Percentiles rank a stretch among this genome's conserved stretches.
Evolutionary conservation across 2,113 vertebrate species (phyloP).

Genomic region (Mesocricetus auratus): DNA sequence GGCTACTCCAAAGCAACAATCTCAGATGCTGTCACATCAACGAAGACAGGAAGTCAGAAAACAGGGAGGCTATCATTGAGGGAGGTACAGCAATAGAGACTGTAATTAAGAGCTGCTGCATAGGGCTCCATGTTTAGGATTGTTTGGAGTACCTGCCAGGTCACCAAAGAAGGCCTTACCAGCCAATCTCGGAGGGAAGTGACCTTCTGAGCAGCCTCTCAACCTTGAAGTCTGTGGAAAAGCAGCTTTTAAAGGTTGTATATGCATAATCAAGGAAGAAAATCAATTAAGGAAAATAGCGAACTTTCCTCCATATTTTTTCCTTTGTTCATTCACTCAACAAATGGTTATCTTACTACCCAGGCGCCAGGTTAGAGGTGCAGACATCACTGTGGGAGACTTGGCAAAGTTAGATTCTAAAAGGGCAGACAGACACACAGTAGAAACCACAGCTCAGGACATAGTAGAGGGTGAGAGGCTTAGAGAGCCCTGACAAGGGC

Average conservation of each 20-base stretch:
- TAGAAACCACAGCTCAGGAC: fast-evolving
- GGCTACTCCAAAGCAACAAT: conserved; percentile 50
- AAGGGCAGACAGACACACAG: fast-evolving
- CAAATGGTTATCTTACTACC: background rate
- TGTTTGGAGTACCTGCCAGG: background rate
- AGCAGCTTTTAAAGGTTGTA: background rate
- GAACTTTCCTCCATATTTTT: background rate
- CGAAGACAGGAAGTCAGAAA: conserved; percentile 37
- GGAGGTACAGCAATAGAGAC: background rate
- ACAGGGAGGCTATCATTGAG: background rate
- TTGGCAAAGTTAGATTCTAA: background rate
- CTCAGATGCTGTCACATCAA: conserved; percentile 60
- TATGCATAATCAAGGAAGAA: background rate
- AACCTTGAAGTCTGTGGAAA: background rate
- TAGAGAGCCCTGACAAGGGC: background rate
- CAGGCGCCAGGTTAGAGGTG: background rate
- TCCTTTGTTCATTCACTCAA: background rate
- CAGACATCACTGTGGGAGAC: background rate
- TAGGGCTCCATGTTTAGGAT: background rate
- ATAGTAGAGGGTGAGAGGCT: background rate
- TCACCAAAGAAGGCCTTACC: background rate
- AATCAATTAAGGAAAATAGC: background rate
- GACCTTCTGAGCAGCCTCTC: background rate
- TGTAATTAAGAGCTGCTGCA: background rate
- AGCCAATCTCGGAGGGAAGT: background rate